These are phyloP conservation scores for Boloria euphrosyne DNA, from an alignment of 2,888 invertebrate species.

Conservation along the genomic window DNA sequence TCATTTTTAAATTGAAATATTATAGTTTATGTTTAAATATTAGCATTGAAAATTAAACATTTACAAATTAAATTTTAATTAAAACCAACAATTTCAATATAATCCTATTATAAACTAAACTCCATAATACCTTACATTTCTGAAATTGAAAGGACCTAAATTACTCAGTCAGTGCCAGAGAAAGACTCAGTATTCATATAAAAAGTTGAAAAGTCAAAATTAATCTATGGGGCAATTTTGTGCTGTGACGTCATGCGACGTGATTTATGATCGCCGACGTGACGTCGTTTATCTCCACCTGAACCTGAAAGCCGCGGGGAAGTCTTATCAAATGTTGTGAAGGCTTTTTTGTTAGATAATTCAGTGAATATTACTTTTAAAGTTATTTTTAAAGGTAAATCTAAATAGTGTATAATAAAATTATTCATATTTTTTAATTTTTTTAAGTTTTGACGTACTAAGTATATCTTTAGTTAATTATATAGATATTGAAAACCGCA, in stretches of 20 bases:
- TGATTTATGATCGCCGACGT: conserved; percentile 1
- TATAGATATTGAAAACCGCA: too few species aligned
- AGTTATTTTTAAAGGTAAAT: neutral
- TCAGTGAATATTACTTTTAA: neutral
- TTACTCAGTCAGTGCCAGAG: too few species aligned
- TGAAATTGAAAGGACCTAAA: too few species aligned
- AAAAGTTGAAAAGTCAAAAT: neutral
- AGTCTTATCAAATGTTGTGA: neutral
- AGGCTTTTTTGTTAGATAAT: neutral
- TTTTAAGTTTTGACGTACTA: too few species aligned
- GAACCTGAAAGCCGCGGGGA: neutral
- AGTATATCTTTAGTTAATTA: too few species aligned
- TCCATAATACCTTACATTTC: neutral
- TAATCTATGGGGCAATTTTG: neutral
- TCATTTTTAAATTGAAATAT: too few species aligned
- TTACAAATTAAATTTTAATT: too few species aligned
- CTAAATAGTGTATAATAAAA: too few species aligned
- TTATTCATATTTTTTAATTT: too few species aligned
- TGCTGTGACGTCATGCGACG: neutral
- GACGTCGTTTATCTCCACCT: neutral
- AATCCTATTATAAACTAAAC: neutral
- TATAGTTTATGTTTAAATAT: too few species aligned
- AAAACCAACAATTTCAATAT: too few species aligned
- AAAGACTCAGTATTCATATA: neutral
- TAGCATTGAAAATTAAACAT: too few species aligned